phyloP scores from a whole-genome alignment of 2,888 invertebrate genomes.

The Pandemis corylana region DNA sequence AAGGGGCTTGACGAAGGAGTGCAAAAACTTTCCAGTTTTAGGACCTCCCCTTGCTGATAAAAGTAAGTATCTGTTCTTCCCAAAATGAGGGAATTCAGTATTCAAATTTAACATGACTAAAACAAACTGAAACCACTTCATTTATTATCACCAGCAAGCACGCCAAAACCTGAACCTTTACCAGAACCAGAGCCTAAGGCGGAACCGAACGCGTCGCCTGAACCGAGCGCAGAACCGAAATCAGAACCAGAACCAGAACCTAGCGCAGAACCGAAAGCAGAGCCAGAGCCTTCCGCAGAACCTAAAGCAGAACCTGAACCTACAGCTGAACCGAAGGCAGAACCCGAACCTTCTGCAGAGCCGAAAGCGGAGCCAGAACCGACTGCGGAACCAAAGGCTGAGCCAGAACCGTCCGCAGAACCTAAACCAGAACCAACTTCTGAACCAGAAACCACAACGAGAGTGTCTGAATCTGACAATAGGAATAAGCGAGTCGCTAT shows the following conservation, averaged over 20 bases:
- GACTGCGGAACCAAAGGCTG: slow-evolving; percentile 54
- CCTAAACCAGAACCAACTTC: slow-evolving; percentile 68
- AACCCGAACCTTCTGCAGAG: slow-evolving; percentile 64
- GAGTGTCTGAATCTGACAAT: slow-evolving; percentile 62
- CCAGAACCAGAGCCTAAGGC: slow-evolving; percentile 54
- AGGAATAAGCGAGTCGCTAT: slow-evolving; percentile 85
- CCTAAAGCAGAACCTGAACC: slow-evolving; percentile 71
- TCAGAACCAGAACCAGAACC: slow-evolving; percentile 60
- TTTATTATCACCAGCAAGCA: slow-evolving; percentile 53
- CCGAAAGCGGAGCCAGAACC: slow-evolving; percentile 56
- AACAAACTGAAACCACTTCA: neutral
- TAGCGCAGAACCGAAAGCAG: slow-evolving; percentile 49
- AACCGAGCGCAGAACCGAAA: slow-evolving; percentile 60
- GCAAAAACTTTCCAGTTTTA: slow-evolving; percentile 91
- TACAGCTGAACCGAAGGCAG: slow-evolving; percentile 62
- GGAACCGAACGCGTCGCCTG: slow-evolving; percentile 57
- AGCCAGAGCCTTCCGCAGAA: slow-evolving; percentile 61
- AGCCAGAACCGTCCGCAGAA: slow-evolving; percentile 69
- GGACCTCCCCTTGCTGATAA: slow-evolving; percentile 66
- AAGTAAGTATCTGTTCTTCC: slow-evolving; percentile 55
- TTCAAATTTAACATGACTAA: neutral
- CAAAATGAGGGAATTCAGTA: neutral
- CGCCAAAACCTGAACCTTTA: slow-evolving; percentile 62
- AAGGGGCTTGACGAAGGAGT: slow-evolving; percentile 88
- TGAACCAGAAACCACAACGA: slow-evolving; percentile 63